Evolutionary conservation across 1,140 invertebrate species (phyloP).

Genomic region (Andrena cerasifolii): DNA sequence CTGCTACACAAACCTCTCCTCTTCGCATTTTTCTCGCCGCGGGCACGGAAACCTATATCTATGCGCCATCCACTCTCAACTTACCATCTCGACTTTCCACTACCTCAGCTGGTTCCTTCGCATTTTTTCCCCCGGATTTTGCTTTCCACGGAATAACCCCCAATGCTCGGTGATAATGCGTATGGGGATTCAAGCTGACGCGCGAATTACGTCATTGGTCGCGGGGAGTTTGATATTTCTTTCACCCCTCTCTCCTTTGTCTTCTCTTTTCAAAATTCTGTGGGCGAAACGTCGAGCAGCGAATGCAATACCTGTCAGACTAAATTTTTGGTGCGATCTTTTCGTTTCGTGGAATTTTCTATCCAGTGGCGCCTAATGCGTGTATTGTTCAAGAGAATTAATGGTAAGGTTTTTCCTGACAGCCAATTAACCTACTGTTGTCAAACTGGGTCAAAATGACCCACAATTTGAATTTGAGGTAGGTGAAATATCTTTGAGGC

Average conservation of each 20-base stretch:
- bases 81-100: constrained; percentile 61
- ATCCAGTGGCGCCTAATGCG: too few species aligned
- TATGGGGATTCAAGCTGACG: constrained; percentile 44
- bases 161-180: constrained; percentile 30
- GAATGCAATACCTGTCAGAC: too few species aligned
- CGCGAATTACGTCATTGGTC: constrained; percentile 25
- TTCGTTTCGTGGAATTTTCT: too few species aligned
- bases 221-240: background rate
- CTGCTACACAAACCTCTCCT: constrained; percentile 54
- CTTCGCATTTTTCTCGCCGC: constrained; percentile 59
- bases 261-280: too few species aligned
- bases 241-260: too few species aligned
- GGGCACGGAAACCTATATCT: constrained; percentile 49
- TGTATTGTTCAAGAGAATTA: too few species aligned
- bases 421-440: too few species aligned
- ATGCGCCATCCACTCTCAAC: constrained; percentile 54
- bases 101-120: constrained; percentile 48
- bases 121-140: constrained; percentile 47
- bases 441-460: too few species aligned
- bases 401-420: too few species aligned
- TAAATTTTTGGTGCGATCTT: too few species aligned
- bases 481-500: too few species aligned
- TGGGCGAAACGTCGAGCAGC: background rate
- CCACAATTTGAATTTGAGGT: too few species aligned
- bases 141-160: constrained; percentile 25